phyloP scores from a whole-genome alignment of 1,140 invertebrate species.

The Ridgeia piscesae region DNA sequence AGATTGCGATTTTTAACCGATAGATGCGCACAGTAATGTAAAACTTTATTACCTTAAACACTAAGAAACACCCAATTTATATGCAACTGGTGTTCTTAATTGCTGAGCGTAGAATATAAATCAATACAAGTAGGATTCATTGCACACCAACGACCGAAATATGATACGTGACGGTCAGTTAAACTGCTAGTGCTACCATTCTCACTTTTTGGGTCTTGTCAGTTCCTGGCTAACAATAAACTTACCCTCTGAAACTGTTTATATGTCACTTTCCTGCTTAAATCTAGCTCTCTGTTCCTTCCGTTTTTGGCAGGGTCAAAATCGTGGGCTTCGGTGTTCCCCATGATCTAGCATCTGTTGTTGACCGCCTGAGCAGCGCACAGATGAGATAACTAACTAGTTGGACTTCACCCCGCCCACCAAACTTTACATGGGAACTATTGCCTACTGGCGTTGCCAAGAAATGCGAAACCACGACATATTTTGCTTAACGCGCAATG shows the following conservation, averaged over 20 bases:
- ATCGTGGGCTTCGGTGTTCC: conserved; percentile 47
- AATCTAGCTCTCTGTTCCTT: conserved; percentile 47
- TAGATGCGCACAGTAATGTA: not conserved
- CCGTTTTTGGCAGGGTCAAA: conserved; percentile 44
- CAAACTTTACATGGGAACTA: not conserved
- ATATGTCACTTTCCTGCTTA: conserved; percentile 43
- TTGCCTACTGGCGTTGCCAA: not conserved
- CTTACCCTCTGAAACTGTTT: conserved; percentile 46
- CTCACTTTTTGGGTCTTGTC: not conserved
- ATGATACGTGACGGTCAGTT: not conserved
- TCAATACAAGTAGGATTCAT: not conserved
- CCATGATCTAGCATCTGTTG: conserved; percentile 34
- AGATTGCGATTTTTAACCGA: not conserved
- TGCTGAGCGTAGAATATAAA: not conserved
- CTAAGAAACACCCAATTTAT: conserved; percentile 12
- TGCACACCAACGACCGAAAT: not conserved
- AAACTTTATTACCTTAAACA: not conserved
- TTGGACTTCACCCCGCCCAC: not conserved
- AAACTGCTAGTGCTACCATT: not conserved
- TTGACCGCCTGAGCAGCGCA: not conserved
- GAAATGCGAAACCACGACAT: not conserved
- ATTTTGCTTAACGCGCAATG: not conserved
- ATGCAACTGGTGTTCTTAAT: not conserved
- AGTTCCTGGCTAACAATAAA: not conserved
- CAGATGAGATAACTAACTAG: not conserved